phyloP scores from a whole-genome alignment of 2,888 invertebrate genomes.

The Mimas tiliae region DNA sequence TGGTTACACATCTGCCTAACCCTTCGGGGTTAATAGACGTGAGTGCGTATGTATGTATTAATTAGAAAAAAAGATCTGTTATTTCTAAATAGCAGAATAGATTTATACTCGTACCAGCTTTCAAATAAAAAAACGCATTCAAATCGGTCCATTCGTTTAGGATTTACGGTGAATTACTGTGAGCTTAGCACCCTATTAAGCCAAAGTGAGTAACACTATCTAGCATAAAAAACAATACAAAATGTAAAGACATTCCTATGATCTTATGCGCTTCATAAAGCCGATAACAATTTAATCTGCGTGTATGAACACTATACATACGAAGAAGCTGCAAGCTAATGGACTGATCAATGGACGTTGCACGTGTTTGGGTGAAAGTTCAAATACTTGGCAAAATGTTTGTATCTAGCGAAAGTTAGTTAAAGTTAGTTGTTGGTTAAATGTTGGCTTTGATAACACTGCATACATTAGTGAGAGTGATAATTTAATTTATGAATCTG shows the following conservation, averaged over 20 bases:
- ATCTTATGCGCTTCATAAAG: neutral
- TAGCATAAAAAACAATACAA: neutral
- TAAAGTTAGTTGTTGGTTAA: neutral
- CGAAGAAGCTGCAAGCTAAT: slow-evolving; percentile 6
- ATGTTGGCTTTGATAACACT: neutral
- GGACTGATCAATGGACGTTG: slow-evolving; percentile 3
- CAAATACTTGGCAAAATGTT: slow-evolving; percentile 8
- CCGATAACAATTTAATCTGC: neutral
- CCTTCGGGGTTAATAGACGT: too few species aligned
- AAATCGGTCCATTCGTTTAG: too few species aligned
- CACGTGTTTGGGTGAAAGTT: neutral
- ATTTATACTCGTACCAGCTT: too few species aligned
- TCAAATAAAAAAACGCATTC: too few species aligned
- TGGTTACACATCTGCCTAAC: too few species aligned
- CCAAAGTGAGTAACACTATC: too few species aligned
- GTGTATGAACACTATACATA: neutral
- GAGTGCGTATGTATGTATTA: too few species aligned
- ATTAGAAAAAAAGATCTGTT: too few species aligned
- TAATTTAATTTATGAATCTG: neutral
- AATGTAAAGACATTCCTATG: neutral
- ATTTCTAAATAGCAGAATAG: too few species aligned
- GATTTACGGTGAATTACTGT: too few species aligned
- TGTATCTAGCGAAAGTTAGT: neutral
- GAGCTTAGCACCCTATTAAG: too few species aligned
- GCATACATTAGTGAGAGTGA: slow-evolving; percentile 11